Conservation (phyloP, 2,113 vertebrate genomes). For the Pelobates fuscus region DNA sequence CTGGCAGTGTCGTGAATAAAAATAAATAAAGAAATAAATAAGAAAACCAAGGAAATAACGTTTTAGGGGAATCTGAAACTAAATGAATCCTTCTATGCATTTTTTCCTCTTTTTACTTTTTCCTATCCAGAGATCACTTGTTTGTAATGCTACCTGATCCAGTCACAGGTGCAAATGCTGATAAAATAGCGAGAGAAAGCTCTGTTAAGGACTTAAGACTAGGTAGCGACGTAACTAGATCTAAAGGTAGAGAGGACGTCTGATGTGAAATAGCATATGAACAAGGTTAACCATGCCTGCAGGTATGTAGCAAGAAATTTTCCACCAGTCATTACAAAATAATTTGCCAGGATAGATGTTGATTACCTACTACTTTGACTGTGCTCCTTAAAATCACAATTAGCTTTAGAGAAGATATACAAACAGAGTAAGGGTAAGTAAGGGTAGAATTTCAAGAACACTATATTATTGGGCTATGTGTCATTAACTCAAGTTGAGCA, state of each 20-base stretch:
- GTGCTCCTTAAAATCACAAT: too few relatives aligned
- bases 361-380: too few relatives aligned
- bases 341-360: too few relatives aligned
- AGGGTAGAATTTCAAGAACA: too few relatives aligned
- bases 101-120: too few relatives aligned
- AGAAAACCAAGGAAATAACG: conserved; percentile 17
- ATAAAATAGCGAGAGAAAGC: neutral
- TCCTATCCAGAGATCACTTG: neutral
- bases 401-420: too few relatives aligned
- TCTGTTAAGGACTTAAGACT: neutral
- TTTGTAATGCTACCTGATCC: neutral
- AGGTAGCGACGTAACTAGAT: neutral
- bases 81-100: conserved; percentile 25
- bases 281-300: neutral
- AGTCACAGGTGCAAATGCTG: neutral
- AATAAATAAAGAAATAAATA: neutral
- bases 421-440: too few relatives aligned
- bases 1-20: neutral
- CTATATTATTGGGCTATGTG: too few relatives aligned
- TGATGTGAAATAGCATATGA: neutral
- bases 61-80: neutral
- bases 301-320: neutral
- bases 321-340: neutral
- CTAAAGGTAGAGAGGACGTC: neutral
- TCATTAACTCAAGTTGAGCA: too few relatives aligned